Base-by-base conservation (phyloP, 2,888 invertebrate genomes). In the Xanthia icteritia region DNA sequence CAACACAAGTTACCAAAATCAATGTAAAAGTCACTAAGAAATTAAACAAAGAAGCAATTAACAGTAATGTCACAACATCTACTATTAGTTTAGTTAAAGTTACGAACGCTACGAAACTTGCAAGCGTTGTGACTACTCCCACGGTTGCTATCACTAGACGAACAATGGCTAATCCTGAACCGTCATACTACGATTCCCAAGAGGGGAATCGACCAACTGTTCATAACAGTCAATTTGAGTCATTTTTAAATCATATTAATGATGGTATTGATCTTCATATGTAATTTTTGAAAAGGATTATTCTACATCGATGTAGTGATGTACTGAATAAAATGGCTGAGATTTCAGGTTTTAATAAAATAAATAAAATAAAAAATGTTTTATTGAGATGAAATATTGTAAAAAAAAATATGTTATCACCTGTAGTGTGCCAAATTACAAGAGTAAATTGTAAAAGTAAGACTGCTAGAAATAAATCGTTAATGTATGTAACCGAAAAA, bases 181-280 rank as follows among this genome's bases (percentile, higher is more conserved):
- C 54, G 0, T 0, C 36, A 5, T 45, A 54, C 17, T 23, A 61
- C 1, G 42, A 27, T 23, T 15, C 27, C 1, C 17, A 5, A 0
- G 15, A 23, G 0, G 9, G 31, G 13, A 31, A 51, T 36, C 9
- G 6, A 17, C 36, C 54, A 54, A 36, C 20, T 15, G n/a, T 31
- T 17, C 23, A 23, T n/a, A 17, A 56, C 36, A 36, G 11, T 1
- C 5, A 68, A 56, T 6, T 56, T 3, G 56, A 56, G 0, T 3
- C 3, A n/a, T 58, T 58, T 56, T 58, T 68, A 1, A n/a, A n/a
- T 2, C 56, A 68, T n/a, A 0, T 68, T 17, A 68, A 56, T n/a
- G 68, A 68, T 11, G 68, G 68, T 36, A 17, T 68, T 9, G 36
- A 68, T 36, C n/a, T 68, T 36, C n/a, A 0, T 17, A 58, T 68